Base-by-base conservation (phyloP, 2,888 invertebrate genomes). In the Torymus aiolomorphi region DNA sequence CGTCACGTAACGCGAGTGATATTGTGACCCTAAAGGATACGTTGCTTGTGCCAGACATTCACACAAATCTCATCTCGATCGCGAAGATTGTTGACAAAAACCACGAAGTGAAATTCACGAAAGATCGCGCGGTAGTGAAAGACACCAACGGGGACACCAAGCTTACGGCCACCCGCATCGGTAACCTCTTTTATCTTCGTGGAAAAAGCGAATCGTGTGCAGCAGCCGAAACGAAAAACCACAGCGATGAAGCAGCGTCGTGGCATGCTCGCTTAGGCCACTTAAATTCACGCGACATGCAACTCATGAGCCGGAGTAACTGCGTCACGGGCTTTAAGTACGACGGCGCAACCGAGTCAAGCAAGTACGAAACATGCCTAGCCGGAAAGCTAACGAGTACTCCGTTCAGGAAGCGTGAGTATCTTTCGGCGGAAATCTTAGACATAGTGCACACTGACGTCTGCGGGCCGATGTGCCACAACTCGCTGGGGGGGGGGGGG, bases 61-160 rank as follows among this genome's bases (percentile, higher is more conserved):
- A 82, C 13, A 82, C 83, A 2, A 84, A 85, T 65, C 66, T 84
- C 0, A 61, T 84, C n/a, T 84, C 83, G 0, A 77, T 85, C 1
- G 78, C 82, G 0, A 84, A 83, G 70, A 83, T 84, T 11, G 81
- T 82, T 4, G 82, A 83, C 63, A 72, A 73, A 10, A 78, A 61
- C 3, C 59, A 81, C 57, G 57, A 71, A 0, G 83, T 83, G 0
- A 65, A 59, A n/a, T 84, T 83, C 51, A 57, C 54, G 0, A 80
- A 72, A 56, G 54, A 74, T 2, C 12, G 59, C 4, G 85, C 83
- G 24, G 3, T 24, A 3, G 24, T 24, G 24, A 24, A 3, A 24
- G 3, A 24, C 24, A 3, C 24, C 2, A 2, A 73, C 0, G 82
- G 83, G 8, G 49, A 57, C 42, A 49, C 78, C 0, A 80, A 66